These are phyloP conservation scores for Coregonus suidteri DNA, from an alignment of 2,797 vertebrate species.

Conservation along the genomic window DNA sequence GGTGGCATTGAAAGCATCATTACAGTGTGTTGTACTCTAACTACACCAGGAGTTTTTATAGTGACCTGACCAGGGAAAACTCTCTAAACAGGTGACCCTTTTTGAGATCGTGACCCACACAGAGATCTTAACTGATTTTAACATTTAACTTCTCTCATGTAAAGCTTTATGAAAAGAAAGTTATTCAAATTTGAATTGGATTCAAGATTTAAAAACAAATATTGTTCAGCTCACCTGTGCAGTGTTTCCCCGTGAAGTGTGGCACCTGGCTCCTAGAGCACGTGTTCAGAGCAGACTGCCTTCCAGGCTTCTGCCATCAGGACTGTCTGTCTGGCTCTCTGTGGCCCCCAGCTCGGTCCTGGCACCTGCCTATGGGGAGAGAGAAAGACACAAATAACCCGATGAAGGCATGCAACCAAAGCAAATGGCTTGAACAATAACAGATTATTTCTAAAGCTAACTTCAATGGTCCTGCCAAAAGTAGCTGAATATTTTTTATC, in stretches of 20 bases:
- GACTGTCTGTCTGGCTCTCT: constrained; percentile 57
- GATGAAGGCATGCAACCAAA: not conserved
- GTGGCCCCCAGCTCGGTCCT: constrained; percentile 55
- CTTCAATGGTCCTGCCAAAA: not conserved
- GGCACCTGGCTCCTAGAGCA: constrained; percentile 67
- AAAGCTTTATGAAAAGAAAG: not conserved
- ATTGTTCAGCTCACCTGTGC: constrained; percentile 62
- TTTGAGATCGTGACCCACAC: too few relatives aligned
- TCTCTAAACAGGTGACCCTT: too few relatives aligned
- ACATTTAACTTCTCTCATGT: not conserved
- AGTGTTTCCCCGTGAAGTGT: constrained; percentile 73
- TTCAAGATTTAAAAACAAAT: not conserved
- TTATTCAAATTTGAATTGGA: not conserved
- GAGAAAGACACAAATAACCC: not conserved
- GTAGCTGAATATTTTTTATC: not conserved
- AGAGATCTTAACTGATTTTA: too few relatives aligned
- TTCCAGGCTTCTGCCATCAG: constrained; percentile 71
- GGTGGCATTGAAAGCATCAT: constrained; percentile 17
- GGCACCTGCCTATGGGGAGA: not conserved
- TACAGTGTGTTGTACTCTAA: too few relatives aligned
- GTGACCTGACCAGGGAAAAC: too few relatives aligned
- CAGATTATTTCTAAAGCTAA: not conserved
- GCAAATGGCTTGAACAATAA: not conserved
- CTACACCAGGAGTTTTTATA: too few relatives aligned
- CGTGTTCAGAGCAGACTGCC: constrained; percentile 54